Base-by-base conservation (phyloP, 2,888 invertebrate genomes). In the Euzetes globulus region DNA sequence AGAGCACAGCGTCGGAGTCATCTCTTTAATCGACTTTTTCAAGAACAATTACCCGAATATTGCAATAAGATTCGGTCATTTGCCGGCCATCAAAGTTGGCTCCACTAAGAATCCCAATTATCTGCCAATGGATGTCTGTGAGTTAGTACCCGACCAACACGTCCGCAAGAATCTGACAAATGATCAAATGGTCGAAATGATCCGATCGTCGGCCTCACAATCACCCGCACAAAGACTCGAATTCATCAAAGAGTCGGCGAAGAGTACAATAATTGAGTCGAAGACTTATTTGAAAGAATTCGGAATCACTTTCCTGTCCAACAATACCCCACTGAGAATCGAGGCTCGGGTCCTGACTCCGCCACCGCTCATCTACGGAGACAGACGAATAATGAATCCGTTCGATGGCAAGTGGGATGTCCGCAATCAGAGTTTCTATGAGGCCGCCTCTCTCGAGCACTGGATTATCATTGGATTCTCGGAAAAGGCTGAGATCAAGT, bases 31-130 rank as follows among this genome's bases (percentile, higher is more conserved):
- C 9, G 52, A 72, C 17, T 72, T 52, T 29, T 72, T 58, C 15
- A 17, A 72, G 3, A 17, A 7, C 1, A 1, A 58, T 29, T 72
- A 72, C 27, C 63, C 63, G 17, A 72, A 72, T 15, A 4, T 55
- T 1, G 6, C 1, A 3, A 17, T 72, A 19, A 58, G 22, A 13
- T 72, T 6, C 19, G 25, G 76, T 1, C 13, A 72, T 22, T 68
- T 78, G 29, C 78, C 76, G 1, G 77, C 76, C n/a, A 41, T 78
- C 6, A 50, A 50, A 27, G 77, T 77, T 72, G 73, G 72, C 3
- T 19, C 11, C n/a, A 2, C 55, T 41, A 52, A 72, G n/a, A 41
- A 41, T 15, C 47, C 37, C 1, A 58, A 58, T 27, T 72, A 33
- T n/a, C n/a, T 72, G 9, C 72, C 72, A n/a, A 19, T 72, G 5